Percentiles rank a stretch among this genome's conserved stretches.
Conservation (phyloP, 2,888 invertebrate species). For the Drosophila cognata region DNA sequence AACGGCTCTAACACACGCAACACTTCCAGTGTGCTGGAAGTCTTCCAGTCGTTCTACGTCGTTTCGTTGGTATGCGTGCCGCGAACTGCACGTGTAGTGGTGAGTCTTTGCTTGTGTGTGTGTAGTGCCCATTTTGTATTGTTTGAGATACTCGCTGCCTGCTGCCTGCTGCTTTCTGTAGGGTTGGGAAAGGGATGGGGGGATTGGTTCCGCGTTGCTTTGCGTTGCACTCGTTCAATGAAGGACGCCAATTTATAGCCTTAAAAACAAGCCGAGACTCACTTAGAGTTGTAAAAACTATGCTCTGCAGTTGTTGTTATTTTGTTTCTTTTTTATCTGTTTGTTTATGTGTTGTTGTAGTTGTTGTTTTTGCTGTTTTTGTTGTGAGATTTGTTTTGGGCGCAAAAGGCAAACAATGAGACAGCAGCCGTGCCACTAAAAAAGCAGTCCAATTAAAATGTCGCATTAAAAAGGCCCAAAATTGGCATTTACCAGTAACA, state of each 20-base stretch:
- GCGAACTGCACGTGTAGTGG: conserved; percentile 38
- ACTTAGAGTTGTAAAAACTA: conserved; percentile 53
- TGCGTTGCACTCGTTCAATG: conserved; percentile 76
- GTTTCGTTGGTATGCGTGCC: conserved; percentile 55
- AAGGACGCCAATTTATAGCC: conserved; percentile 84
- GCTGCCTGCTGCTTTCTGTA: conserved; percentile 3
- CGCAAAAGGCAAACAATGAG: conserved; percentile 17
- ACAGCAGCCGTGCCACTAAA: conserved; percentile 19
- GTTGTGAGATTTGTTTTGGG: conserved; percentile 41
- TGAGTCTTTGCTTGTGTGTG: conserved; percentile 43
- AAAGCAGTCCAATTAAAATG: conserved; percentile 75
- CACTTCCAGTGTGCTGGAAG: conserved; percentile 60
- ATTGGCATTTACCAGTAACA: conserved; percentile 53
- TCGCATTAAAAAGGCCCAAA: conserved; percentile 58
- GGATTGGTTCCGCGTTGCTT: conserved; percentile 27
- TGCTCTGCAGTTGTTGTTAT: conserved; percentile 20
- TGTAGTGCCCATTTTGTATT: conserved; percentile 71
- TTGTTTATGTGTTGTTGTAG: conserved; percentile 1
- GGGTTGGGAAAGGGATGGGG: too few species aligned
- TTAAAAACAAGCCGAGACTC: conserved; percentile 48
- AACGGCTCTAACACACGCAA: conserved; percentile 39
- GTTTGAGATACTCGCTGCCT: conserved; percentile 28
- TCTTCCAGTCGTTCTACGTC: conserved; percentile 50
- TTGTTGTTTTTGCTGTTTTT: conserved; percentile 21
- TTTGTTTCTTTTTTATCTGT: conserved; percentile 18